Conservation (phyloP, 2,113 vertebrate genomes). For the Mormoops blainvillei region DNA sequence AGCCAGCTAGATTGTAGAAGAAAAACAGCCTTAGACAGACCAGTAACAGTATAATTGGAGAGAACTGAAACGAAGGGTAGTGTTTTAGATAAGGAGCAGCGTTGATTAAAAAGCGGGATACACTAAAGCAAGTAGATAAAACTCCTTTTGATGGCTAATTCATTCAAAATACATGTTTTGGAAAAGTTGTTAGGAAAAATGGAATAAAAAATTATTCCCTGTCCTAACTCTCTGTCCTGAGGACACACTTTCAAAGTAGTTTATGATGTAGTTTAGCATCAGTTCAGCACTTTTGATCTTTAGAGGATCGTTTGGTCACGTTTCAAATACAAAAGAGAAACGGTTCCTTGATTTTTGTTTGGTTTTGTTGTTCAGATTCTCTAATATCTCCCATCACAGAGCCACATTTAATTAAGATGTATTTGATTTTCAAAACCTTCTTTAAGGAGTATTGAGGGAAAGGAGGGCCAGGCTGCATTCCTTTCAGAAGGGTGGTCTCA, state of each 20-base stretch:
- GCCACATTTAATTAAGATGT: neutral
- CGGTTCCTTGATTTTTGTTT: neutral
- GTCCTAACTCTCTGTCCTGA: neutral
- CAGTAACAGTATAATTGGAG: neutral
- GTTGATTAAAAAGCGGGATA: neutral
- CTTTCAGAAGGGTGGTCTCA: neutral
- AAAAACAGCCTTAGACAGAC: neutral
- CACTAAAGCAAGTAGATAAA: neutral
- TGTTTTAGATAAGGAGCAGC: neutral
- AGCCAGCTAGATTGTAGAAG: neutral
- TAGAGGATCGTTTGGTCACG: neutral
- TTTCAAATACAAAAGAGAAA: neutral
- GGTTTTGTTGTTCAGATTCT: neutral
- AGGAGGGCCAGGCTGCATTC: neutral
- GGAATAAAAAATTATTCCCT: neutral
- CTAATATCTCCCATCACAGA: neutral
- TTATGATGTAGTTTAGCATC: neutral
- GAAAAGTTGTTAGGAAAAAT: neutral
- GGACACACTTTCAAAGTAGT: neutral
- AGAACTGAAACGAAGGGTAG: neutral
- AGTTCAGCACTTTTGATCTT: neutral
- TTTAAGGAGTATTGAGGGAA: neutral
- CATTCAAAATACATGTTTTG: neutral
- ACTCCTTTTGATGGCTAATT: neutral
- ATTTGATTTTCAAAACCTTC: neutral